Percentiles rank a stretch among this genome's conserved stretches.
Conservation (phyloP, 2,888 invertebrate species). For the Hedychridium roseum region DNA sequence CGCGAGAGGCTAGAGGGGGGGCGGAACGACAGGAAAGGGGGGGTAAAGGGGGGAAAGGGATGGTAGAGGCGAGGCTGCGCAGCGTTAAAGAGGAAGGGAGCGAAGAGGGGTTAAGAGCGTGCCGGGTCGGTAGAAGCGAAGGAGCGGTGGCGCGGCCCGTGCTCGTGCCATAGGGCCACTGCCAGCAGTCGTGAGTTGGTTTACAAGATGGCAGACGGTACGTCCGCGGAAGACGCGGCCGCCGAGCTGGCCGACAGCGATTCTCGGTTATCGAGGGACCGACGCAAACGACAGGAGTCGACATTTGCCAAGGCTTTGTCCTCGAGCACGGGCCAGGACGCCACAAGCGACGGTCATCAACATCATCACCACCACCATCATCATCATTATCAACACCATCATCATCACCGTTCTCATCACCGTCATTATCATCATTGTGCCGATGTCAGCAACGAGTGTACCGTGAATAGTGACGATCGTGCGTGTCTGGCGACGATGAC, state of each 20-base stretch:
- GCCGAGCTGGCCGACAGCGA: conserved; percentile 57
- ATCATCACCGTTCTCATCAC: conserved; percentile 17
- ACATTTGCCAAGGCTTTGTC: conserved; percentile 10
- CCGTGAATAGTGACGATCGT: conserved; percentile 16
- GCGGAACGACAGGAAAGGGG: conserved; percentile 9
- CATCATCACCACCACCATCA: conserved; percentile 3
- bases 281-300: conserved; percentile 45
- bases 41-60: conserved; percentile 1
- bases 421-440: conserved; percentile 3
- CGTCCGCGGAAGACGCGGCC: conserved; percentile 70
- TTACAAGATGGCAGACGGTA: conserved; percentile 83
- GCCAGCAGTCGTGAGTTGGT: conserved; percentile 68
- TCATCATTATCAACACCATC: conserved; percentile 14
- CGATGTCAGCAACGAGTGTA: conserved; percentile 48
- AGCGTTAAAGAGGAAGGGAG: conserved; percentile 13
- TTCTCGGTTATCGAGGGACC: conserved; percentile 46
- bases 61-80: background rate
- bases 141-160: conserved; percentile 39
- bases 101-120: conserved; percentile 31
- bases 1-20: too few species aligned
- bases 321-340: conserved; percentile 24
- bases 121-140: conserved; percentile 36
- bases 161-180: conserved; percentile 45
- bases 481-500: conserved; percentile 35
- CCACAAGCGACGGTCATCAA: conserved; percentile 15